Evolutionary conservation across 64 coral and sea anemone genomes (phyloP), one percentile per base, ranked within the genome.

Genomic region (Stylophora pistillata): DNA sequence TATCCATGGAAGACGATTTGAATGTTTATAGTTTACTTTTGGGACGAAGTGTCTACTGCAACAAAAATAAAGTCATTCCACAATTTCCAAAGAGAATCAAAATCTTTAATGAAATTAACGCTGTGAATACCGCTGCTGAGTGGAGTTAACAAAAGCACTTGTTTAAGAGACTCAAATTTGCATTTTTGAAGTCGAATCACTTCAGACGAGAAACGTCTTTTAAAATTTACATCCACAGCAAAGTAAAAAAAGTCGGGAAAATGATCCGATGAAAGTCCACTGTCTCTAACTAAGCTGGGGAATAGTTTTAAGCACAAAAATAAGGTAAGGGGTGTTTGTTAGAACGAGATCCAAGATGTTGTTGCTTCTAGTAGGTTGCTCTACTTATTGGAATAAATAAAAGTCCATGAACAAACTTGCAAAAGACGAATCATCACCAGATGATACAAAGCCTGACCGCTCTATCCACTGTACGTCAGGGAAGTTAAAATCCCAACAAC

Each of bases 1-100:
- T 28, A 84, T 84, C 80, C 59, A 84, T 26, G 57, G 80, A 69
- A 58, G 80, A 84, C 30, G 33, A 15, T 84, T 84, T 57, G 80
- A 14, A 84, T 66, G 53, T 84, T 41, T 30, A 65, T 59, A 69
- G 20, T 63, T 84, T 16, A 28, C 62, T 15, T 66, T 65, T 20
- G 80, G 80, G 62, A 69, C 59, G 41, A 20, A 37, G 59, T 47
- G 16, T 69, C n/a, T 28, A 31, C 33, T 66, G 13, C 28, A 32
- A 58, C 6, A 41, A 65, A 41, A 10, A 63, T 27, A 56, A 84
- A 58, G 33, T 84, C 80, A 65, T 84, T 29, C 59, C 80, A 84
- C 2, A 30, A 65, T 7, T 84, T 30, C 80, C 80, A 84, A 30
- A 69, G 57, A 59, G 80, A 84, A 84, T 84, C 56, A 84, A 84